Base-by-base conservation (phyloP, 1,140 invertebrate species). In the Pseudomyrmex dendroicus region DNA sequence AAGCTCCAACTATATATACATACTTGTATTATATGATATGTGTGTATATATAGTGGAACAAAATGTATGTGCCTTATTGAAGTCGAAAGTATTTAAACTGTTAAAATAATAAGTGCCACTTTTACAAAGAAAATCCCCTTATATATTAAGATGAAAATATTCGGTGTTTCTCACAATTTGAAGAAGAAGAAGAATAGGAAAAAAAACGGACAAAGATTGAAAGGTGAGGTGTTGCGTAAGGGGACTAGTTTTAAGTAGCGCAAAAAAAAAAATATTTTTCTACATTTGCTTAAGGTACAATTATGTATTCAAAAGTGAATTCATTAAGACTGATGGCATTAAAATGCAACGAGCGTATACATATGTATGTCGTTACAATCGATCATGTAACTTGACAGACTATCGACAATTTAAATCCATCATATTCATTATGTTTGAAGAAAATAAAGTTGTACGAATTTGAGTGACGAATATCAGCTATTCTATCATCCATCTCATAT, bases 281-380 rank as follows among this genome's bases (percentile, higher is more conserved):
- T 87, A 76, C 54, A 73, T 57, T 54, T 9, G 44, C 20, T 4
- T 13, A 62, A 70, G 52, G 10, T 59, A 78, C 52, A 46, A 20
- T 35, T 20, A 68, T 52, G 20, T 25, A 68, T 70, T 46, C n/a
- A 35, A 35, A 48, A 73, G 82, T 62, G 74, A 82, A 73, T 46
- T 68, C 48, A 48, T 87, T 80, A 86, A 87, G 86, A 87, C 86
- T 87, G 86, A 87, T 78, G 9, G 17, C 73, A 48, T 86, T 70
- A n/a, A 83, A 54, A 13, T 20, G 59, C 57, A 61, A 76, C 2
- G 25, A 59, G 12, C 15, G 57, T 62, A 57, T 70, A 22, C 10
- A 12, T 57, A 12, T 57, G n/a, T 52, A 35, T 8, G 5, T n/a
- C 57, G 15, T 74, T 48, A 25, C 15, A 44, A 22, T 13, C 52